Percentiles rank a stretch among this genome's conserved stretches.
These are phyloP conservation scores for Spilogale gracilis DNA, from an alignment of 2,113 vertebrate genomes.

Conservation along the genomic window DNA sequence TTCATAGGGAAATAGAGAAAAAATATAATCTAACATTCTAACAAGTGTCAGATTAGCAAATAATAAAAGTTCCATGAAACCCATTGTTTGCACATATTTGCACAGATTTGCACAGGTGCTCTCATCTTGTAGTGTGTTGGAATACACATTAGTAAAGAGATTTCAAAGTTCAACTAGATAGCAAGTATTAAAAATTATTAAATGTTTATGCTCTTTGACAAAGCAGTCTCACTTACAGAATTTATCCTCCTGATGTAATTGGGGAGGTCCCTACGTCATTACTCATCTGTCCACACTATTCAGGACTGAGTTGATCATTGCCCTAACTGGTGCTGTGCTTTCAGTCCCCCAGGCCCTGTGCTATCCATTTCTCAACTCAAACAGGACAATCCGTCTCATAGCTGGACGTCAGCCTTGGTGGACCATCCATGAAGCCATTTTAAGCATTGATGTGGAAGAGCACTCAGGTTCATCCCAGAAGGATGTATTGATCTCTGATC, in stretches of 20 bases:
- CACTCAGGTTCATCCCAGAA: neutral
- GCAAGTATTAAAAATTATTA: neutral
- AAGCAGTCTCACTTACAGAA: neutral
- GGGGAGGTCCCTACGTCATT: neutral
- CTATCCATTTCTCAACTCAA: neutral
- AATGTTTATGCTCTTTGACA: neutral
- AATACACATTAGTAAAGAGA: neutral
- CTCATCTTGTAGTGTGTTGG: neutral
- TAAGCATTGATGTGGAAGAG: neutral
- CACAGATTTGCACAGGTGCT: neutral
- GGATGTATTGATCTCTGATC: neutral
- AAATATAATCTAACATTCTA: neutral
- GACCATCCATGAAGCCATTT: neutral
- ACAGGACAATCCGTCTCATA: neutral
- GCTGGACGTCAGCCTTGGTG: neutral
- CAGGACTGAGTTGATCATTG: neutral
- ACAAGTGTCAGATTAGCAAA: neutral
- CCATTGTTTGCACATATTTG: neutral
- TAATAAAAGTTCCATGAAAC: neutral
- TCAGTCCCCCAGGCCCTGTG: neutral
- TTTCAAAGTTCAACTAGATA: neutral
- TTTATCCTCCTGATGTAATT: neutral
- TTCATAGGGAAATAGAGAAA: neutral
- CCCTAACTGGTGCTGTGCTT: neutral
- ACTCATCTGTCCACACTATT: neutral